Evolutionary conservation across 2,797 vertebrate genomes (phyloP).

Genomic region (Decapterus maruadsi): DNA sequence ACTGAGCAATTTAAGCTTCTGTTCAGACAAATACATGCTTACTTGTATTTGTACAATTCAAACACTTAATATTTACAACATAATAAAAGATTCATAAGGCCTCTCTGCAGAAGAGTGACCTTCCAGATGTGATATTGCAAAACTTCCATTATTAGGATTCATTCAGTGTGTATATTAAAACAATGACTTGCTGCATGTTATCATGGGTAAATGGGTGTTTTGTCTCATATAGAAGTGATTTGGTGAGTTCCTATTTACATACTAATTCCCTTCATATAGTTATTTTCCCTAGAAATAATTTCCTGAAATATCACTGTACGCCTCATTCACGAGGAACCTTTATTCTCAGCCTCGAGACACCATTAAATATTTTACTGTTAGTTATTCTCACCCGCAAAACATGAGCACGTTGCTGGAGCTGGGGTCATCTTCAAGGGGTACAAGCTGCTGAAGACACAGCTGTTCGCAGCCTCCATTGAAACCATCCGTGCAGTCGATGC

Average conservation of each 20-base stretch:
- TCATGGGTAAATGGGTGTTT: conserved; percentile 1
- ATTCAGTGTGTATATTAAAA: background rate
- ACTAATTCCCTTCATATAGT: conserved; percentile 17
- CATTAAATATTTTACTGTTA: conserved; percentile 14
- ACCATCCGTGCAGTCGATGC: conserved; percentile 97
- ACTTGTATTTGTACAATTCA: background rate
- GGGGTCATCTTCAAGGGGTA: conserved; percentile 92
- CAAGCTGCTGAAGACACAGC: conserved; percentile 96
- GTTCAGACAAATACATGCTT: background rate
- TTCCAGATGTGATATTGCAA: background rate
- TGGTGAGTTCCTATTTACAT: conserved; percentile 7
- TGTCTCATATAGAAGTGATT: background rate
- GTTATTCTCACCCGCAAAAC: conserved; percentile 95
- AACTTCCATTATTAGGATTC: background rate
- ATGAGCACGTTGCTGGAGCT: conserved; percentile 96
- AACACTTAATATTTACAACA: background rate
- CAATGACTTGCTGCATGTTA: background rate
- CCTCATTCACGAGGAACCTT: conserved; percentile 9
- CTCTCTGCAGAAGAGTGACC: background rate
- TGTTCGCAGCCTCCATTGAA: conserved; percentile 99
- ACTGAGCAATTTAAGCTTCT: background rate
- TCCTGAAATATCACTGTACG: conserved; percentile 30
- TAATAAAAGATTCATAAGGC: background rate
- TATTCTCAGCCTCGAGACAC: conserved; percentile 27
- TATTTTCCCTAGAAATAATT: conserved; percentile 11